phyloP scores from a whole-genome alignment of 2,113 vertebrate genomes.

The Balaeniceps rex region DNA sequence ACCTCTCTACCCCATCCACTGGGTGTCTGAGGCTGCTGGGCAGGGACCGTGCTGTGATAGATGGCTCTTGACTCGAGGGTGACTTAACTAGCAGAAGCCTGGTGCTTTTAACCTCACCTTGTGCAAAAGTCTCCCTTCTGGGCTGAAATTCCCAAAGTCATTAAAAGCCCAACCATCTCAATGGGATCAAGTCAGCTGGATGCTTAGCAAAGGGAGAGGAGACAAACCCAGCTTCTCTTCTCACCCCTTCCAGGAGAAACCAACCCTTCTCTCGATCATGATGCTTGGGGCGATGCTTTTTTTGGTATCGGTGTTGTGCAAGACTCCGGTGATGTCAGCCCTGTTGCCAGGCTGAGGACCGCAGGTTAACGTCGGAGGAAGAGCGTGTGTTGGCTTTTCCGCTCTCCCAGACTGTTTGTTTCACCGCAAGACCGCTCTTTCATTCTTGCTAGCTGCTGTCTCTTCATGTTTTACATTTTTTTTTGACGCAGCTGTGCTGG shows the following conservation, averaged over 20 bases:
- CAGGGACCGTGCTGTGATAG: neutral
- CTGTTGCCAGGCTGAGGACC: neutral
- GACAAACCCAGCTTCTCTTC: neutral
- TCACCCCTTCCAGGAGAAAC: neutral
- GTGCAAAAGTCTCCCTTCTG: neutral
- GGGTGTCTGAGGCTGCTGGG: neutral
- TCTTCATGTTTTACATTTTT: neutral
- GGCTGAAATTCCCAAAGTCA: neutral
- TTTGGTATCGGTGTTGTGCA: neutral
- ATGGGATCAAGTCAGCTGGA: neutral
- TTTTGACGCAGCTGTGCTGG: neutral
- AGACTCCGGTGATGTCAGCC: neutral
- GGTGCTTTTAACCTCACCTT: neutral
- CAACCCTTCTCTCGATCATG: neutral
- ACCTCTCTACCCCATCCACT: accelerated
- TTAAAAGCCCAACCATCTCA: neutral
- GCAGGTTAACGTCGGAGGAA: neutral
- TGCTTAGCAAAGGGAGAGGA: neutral
- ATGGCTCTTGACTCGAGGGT: neutral
- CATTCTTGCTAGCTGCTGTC: neutral
- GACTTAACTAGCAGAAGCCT: neutral
- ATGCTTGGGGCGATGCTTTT: neutral
- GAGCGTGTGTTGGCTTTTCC: neutral
- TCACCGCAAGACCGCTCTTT: neutral
- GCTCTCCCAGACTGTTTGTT: neutral